Percentiles rank a stretch among this genome's conserved stretches.
phyloP scores from a whole-genome alignment of 2,113 vertebrate species.

The Ranitomeya imitator region DNA sequence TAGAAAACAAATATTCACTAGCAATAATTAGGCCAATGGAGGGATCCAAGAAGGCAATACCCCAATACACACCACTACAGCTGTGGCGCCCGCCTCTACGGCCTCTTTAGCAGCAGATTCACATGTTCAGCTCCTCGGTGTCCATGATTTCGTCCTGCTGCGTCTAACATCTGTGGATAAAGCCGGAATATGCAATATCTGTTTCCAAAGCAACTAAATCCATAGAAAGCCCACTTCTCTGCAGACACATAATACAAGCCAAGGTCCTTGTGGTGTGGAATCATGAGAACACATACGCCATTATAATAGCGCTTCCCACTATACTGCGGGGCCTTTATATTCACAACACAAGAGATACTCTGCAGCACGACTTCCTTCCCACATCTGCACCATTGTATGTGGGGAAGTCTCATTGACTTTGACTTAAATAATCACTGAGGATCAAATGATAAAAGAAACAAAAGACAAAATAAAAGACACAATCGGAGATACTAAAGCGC shows the following conservation, averaged over 20 bases:
- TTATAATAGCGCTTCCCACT: not conserved
- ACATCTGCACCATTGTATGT: not conserved
- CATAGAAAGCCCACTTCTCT: not conserved
- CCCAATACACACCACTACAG: no score
- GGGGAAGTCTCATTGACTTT: not conserved
- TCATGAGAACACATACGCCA: not conserved
- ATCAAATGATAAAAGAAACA: not conserved
- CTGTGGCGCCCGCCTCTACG: no score
- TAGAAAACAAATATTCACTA: no score
- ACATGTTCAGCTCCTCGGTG: not conserved
- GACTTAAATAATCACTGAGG: not conserved
- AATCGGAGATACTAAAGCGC: no score
- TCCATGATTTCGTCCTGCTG: not conserved
- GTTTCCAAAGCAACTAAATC: constrained; percentile 18
- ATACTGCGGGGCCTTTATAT: not conserved
- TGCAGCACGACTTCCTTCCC: not conserved
- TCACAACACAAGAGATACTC: not conserved
- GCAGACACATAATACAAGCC: not conserved
- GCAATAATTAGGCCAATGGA: no score
- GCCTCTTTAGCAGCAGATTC: no score
- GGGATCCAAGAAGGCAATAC: no score
- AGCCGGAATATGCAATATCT: not conserved
- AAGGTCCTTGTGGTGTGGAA: not conserved
- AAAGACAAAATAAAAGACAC: not conserved
- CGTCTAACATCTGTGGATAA: not conserved